These are phyloP conservation scores for Discoglossus pictus DNA, from an alignment of 2,797 vertebrate genomes.

Conservation along the genomic window DNA sequence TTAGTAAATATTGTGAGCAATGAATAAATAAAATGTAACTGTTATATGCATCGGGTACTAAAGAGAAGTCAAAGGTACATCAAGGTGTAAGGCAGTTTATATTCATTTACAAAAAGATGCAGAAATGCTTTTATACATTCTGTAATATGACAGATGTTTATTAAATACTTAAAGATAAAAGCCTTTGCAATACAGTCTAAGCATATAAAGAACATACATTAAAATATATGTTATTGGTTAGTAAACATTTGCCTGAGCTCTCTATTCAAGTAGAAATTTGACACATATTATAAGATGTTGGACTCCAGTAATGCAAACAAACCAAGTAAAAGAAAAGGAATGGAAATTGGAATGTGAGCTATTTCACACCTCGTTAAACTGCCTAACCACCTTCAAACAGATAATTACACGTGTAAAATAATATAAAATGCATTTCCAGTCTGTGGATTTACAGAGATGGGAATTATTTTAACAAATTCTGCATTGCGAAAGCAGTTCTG, in stretches of 20 bases:
- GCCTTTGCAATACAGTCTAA: too few relatives aligned
- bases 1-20: too few relatives aligned
- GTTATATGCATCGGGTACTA: too few relatives aligned
- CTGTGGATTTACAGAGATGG: slow-evolving; percentile 6
- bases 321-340: slow-evolving; percentile 10
- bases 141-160: too few relatives aligned
- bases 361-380: slow-evolving; percentile 25
- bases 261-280: neutral
- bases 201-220: too few relatives aligned
- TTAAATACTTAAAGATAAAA: too few relatives aligned
- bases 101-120: too few relatives aligned
- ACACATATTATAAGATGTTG: neutral
- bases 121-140: too few relatives aligned
- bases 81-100: too few relatives aligned
- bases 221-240: slow-evolving; percentile 25
- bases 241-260: neutral
- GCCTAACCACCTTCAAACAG: neutral
- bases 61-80: too few relatives aligned
- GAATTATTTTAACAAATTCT: slow-evolving; percentile 33
- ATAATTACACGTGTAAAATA: slow-evolving; percentile 17
- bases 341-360: slow-evolving; percentile 19
- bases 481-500: neutral
- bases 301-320: neutral
- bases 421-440: slow-evolving; percentile 8
- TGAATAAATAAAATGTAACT: too few relatives aligned